Evolutionary conservation across 2,888 invertebrate genomes (phyloP).

Genomic region (Acleris holmiana): DNA sequence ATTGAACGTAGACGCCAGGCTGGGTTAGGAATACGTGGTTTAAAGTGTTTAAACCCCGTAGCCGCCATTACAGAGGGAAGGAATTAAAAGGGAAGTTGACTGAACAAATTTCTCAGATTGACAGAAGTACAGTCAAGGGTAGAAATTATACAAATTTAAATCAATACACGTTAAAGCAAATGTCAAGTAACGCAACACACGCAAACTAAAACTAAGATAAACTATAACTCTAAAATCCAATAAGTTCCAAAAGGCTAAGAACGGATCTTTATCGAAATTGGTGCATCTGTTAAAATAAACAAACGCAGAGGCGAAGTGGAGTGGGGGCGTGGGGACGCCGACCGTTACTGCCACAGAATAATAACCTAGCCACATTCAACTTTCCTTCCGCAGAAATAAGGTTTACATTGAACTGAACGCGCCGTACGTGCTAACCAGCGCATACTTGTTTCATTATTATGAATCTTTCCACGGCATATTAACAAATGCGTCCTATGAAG

Average conservation of each 20-base stretch:
- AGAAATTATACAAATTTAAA: too few relatives aligned
- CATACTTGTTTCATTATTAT: constrained; percentile 34
- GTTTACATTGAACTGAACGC: neutral
- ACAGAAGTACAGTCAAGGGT: too few relatives aligned
- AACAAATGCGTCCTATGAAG: constrained; percentile 30
- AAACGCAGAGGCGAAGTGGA: constrained; percentile 25
- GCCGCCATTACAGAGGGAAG: too few relatives aligned
- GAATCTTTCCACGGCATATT: constrained; percentile 33
- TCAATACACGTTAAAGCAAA: too few relatives aligned
- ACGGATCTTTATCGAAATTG: constrained; percentile 34
- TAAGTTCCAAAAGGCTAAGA: constrained; percentile 26
- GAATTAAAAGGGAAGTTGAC: too few relatives aligned
- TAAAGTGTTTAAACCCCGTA: too few relatives aligned
- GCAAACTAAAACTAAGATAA: neutral
- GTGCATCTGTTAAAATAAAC: constrained; percentile 37
- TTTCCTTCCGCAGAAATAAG: neutral
- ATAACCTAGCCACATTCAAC: constrained; percentile 11
- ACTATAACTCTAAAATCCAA: constrained; percentile 1
- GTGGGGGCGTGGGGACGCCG: constrained; percentile 31
- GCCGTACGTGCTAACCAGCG: constrained; percentile 29
- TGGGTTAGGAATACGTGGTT: too few relatives aligned
- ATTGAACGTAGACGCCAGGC: too few relatives aligned
- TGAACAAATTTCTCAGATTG: too few relatives aligned
- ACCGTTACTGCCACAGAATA: constrained; percentile 31
- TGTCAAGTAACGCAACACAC: too few relatives aligned